These are phyloP conservation scores for Clarias fuscus DNA, from an alignment of 2,797 vertebrate genomes.

Conservation along the genomic window DNA sequence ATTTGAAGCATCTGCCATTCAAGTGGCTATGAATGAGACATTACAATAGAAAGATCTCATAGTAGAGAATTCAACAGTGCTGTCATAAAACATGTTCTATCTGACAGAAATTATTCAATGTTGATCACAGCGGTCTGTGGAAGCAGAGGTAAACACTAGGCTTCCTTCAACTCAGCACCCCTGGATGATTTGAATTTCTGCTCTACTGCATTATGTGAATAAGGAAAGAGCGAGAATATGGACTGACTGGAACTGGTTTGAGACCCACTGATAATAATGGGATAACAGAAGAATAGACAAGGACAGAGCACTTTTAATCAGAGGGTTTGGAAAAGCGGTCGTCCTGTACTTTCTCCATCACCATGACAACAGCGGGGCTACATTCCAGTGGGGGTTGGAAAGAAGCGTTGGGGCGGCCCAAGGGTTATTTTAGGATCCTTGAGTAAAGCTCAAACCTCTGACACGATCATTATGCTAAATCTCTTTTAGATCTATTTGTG, in stretches of 20 bases:
- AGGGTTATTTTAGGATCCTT: constrained; percentile 39
- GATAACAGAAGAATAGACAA: constrained; percentile 19
- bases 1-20: not conserved
- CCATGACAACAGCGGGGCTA: constrained; percentile 48
- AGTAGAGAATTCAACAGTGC: not conserved
- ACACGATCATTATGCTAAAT: constrained; percentile 4
- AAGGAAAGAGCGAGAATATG: not conserved
- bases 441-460: constrained; percentile 18
- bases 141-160: not conserved
- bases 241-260: not conserved
- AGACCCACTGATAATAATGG: constrained; percentile 11
- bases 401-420: constrained; percentile 15
- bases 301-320: constrained; percentile 32
- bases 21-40: not conserved
- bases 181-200: not conserved
- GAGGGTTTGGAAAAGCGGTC: constrained; percentile 28
- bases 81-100: not conserved
- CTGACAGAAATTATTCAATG: not conserved
- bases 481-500: not conserved
- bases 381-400: constrained; percentile 43
- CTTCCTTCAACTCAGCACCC: not conserved
- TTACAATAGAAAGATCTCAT: not conserved
- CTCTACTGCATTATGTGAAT: not conserved
- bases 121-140: not conserved
- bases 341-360: constrained; percentile 49